A percentile compares a stretch with the other conserved stretches of the same genome.
Conservation (phyloP, 2,113 vertebrate genomes). For the Oceanodroma tethys region DNA sequence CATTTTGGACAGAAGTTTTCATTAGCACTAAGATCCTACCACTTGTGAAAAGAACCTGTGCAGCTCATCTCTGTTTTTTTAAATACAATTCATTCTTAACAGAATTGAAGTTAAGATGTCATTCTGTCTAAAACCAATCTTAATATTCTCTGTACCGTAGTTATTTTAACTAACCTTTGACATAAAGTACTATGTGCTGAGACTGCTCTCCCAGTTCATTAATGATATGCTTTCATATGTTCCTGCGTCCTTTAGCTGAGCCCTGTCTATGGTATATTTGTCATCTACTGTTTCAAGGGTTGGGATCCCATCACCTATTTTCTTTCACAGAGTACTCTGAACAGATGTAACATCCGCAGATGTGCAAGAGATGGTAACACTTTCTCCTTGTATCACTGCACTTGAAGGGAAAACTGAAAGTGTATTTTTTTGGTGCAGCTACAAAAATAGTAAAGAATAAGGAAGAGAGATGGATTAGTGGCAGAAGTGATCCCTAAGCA, state of each 20-base stretch:
- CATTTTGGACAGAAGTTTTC: neutral
- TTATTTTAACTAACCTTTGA: slow-evolving; percentile 57
- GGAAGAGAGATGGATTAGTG: neutral
- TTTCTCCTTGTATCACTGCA: slow-evolving; percentile 59
- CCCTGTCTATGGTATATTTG: slow-evolving; percentile 7
- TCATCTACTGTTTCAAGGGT: slow-evolving; percentile 23
- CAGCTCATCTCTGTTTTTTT: neutral
- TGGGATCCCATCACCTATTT: slow-evolving; percentile 21
- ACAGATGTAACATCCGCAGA: slow-evolving; percentile 46
- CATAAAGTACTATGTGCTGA: slow-evolving; percentile 13
- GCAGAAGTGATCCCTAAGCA: neutral
- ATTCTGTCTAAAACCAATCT: neutral
- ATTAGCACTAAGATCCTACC: neutral
- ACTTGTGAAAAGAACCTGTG: neutral
- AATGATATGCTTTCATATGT: slow-evolving; percentile 44
- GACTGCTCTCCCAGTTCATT: slow-evolving; percentile 35
- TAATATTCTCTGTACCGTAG: neutral
- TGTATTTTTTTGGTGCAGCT: slow-evolving; percentile 70
- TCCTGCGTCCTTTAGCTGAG: slow-evolving; percentile 41
- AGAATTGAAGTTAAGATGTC: neutral
- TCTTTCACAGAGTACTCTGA: slow-evolving; percentile 63
- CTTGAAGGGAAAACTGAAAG: slow-evolving; percentile 65
- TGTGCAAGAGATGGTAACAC: slow-evolving; percentile 50
- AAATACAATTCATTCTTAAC: neutral
- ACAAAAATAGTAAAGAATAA: slow-evolving; percentile 12